phyloP scores from a whole-genome alignment of 1,140 invertebrate genomes.

The Grapholita molesta region DNA sequence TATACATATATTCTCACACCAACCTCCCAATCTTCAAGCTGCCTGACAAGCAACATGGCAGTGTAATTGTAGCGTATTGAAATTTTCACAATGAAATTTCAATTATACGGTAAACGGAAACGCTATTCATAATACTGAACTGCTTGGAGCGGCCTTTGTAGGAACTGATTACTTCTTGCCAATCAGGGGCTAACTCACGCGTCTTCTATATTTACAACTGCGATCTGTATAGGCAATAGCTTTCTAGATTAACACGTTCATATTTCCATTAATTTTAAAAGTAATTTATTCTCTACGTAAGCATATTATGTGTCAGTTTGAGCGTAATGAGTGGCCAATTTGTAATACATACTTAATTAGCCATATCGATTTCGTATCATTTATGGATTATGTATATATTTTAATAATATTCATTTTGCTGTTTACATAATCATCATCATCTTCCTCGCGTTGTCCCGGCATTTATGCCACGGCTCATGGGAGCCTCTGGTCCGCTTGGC shows the following conservation, averaged over 20 bases:
- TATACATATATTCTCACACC: background rate
- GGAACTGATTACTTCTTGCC: slow-evolving; percentile 1
- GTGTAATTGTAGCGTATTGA: slow-evolving; percentile 15
- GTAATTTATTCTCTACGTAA: too few relatives aligned
- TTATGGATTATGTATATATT: background rate
- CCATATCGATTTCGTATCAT: slow-evolving; percentile 38
- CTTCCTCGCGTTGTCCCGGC: too few relatives aligned
- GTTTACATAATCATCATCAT: too few relatives aligned
- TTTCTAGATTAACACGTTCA: background rate
- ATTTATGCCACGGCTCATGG: too few relatives aligned
- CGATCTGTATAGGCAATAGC: background rate
- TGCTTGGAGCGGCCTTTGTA: background rate
- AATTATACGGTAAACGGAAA: slow-evolving; percentile 1
- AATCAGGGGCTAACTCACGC: background rate
- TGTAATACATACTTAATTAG: slow-evolving; percentile 49
- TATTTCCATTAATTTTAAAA: background rate
- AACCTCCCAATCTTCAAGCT: background rate
- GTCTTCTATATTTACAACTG: background rate
- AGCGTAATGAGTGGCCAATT: slow-evolving; percentile 14
- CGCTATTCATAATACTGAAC: slow-evolving; percentile 1
- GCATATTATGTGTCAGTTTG: too few relatives aligned
- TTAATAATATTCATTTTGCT: too few relatives aligned
- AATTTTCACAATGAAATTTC: slow-evolving; percentile 8
- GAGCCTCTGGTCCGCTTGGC: too few relatives aligned
- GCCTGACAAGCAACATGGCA: slow-evolving; percentile 7